Conservation (phyloP, 2,113 vertebrate genomes). For the Verasper variegatus region DNA sequence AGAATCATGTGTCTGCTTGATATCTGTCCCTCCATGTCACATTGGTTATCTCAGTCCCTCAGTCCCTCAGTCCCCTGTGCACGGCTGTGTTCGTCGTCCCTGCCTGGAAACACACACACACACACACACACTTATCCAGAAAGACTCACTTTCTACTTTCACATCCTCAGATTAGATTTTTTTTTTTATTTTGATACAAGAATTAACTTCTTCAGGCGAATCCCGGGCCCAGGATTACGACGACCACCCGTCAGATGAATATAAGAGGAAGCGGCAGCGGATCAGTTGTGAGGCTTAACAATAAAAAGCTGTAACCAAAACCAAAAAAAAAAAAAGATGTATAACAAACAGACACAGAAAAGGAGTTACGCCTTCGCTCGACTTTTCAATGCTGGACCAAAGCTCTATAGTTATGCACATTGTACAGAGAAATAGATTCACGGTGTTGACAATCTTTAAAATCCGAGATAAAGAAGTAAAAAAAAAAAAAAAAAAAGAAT, state of each 20-base stretch:
- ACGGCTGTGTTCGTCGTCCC: conserved; percentile 38
- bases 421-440: conserved; percentile 97
- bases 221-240: conserved; percentile 43
- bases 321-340: conserved; percentile 65
- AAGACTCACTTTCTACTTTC: conserved; percentile 28
- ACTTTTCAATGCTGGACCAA: conserved; percentile 98
- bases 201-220: conserved; percentile 34
- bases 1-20: conserved; percentile 69
- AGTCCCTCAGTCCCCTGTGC: conserved; percentile 28
- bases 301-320: conserved; percentile 97
- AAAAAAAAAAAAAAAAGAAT: conserved; percentile 78
- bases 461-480: conserved; percentile 74
- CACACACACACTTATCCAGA: conserved; percentile 3
- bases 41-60: conserved; percentile 60
- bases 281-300: conserved; percentile 85
- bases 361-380: conserved; percentile 87
- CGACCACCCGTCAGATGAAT: conserved; percentile 22
- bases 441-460: conserved; percentile 96
- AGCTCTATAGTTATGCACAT: conserved; percentile 99
- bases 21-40: conserved; percentile 69
- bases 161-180: conserved; percentile 22
- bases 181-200: conserved; percentile 34
- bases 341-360: conserved; percentile 74
- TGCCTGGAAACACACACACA: conserved; percentile 41
- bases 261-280: conserved; percentile 57